These are phyloP conservation scores for Suricata suricatta DNA, from an alignment of 2,113 vertebrate species.

Conservation along the genomic window DNA sequence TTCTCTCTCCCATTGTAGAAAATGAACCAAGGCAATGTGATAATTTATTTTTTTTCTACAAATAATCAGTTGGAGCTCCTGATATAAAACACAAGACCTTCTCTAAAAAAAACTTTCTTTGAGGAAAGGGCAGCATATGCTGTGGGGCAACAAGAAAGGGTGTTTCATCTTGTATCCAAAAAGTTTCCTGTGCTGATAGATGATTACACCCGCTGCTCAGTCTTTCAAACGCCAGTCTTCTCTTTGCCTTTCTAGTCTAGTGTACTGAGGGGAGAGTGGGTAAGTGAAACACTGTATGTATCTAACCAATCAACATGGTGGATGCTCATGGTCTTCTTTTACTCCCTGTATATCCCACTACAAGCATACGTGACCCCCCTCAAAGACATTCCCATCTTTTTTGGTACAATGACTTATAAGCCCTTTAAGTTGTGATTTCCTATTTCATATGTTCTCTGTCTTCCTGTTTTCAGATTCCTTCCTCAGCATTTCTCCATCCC, in stretches of 20 bases:
- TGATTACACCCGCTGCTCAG: background rate
- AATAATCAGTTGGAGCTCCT: background rate
- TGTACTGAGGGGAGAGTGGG: background rate
- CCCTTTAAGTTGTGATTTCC: background rate
- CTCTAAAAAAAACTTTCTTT: slow-evolving; percentile 14
- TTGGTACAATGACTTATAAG: background rate
- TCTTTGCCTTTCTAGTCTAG: background rate
- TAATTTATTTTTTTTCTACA: background rate
- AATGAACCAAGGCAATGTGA: background rate
- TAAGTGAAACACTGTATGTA: fast-evolving
- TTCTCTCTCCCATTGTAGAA: background rate
- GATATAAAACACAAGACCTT: background rate
- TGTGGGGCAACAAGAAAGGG: background rate
- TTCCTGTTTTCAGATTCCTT: slow-evolving; percentile 16
- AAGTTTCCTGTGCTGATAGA: fast-evolving
- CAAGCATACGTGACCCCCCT: background rate
- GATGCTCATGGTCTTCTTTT: background rate
- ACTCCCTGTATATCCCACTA: fast-evolving
- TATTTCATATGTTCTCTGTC: background rate
- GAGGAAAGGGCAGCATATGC: background rate
- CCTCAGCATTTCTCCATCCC: background rate
- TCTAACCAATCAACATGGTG: background rate
- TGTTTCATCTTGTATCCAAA: background rate
- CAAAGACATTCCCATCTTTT: background rate
- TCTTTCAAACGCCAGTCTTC: background rate